Conservation (phyloP, 2,888 invertebrate genomes). For the Drosophila neoperkinsi region DNA sequence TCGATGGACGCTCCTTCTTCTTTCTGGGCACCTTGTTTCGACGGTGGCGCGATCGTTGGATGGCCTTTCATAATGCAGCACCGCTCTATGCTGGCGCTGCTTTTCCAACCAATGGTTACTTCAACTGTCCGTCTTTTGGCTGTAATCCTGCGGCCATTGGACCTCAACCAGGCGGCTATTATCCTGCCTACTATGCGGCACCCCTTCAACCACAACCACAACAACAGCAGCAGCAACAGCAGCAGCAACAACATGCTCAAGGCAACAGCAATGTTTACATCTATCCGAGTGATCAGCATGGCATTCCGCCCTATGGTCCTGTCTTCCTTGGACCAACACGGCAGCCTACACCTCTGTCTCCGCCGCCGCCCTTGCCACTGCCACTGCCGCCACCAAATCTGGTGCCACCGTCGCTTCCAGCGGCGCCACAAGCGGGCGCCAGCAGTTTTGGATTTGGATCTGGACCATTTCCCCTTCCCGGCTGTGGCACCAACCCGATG, state of each 20-base stretch:
- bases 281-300: slow-evolving; percentile 71
- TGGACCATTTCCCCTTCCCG: slow-evolving; percentile 18
- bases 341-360: slow-evolving; percentile 32
- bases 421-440: slow-evolving; percentile 45
- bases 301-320: slow-evolving; percentile 44
- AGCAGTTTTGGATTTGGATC: slow-evolving; percentile 51
- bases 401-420: slow-evolving; percentile 14
- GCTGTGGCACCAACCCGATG: slow-evolving; percentile 34
- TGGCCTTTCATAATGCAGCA: slow-evolving; percentile 54
- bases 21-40: slow-evolving; percentile 72
- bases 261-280: slow-evolving; percentile 75
- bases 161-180: slow-evolving; percentile 58
- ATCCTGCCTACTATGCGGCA: slow-evolving; percentile 52
- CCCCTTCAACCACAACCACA: slow-evolving; percentile 42
- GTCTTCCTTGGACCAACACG: slow-evolving; percentile 36
- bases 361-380: slow-evolving; percentile 8
- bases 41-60: slow-evolving; percentile 77
- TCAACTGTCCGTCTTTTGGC: slow-evolving; percentile 68
- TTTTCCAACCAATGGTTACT: slow-evolving; percentile 61
- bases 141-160: slow-evolving; percentile 61
- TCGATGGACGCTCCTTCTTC: slow-evolving; percentile 71
- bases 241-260: slow-evolving; percentile 62
- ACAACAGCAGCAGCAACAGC: slow-evolving; percentile 54
- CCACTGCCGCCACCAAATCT: slow-evolving; percentile 14
- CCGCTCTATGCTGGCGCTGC: slow-evolving; percentile 70